phyloP scores from a whole-genome alignment of 2,113 vertebrate species.

The Pseudorectes ferrugineus region DNA sequence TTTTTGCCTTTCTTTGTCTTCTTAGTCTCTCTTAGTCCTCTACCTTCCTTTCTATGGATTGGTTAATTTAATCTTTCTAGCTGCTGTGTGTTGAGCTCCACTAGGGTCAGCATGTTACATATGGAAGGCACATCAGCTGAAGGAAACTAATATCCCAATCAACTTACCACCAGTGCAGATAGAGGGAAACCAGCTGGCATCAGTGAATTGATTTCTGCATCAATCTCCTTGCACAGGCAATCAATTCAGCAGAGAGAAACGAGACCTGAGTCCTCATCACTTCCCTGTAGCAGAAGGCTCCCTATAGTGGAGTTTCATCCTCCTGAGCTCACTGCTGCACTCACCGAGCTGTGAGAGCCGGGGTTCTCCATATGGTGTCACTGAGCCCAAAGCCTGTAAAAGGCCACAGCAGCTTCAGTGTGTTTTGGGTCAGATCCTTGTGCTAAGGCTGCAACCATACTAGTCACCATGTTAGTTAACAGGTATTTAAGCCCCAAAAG shows the following conservation, averaged over 20 bases:
- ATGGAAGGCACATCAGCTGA: background rate
- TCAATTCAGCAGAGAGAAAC: background rate
- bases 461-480: background rate
- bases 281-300: background rate
- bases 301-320: rapidly evolving
- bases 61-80: background rate
- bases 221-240: background rate
- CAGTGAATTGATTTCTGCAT: conserved; percentile 16
- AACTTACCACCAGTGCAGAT: background rate
- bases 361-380: background rate
- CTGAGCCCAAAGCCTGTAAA: background rate
- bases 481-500: background rate
- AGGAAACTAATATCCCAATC: background rate
- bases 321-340: background rate
- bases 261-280: background rate
- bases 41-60: background rate
- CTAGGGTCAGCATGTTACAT: background rate
- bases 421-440: background rate
- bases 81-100: background rate
- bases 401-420: background rate
- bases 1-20: background rate
- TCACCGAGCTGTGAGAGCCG: background rate
- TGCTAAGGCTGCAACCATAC: background rate
- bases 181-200: background rate
- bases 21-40: background rate